Conservation (phyloP, 2,888 invertebrate species). For the Pemphredon lugubris region DNA sequence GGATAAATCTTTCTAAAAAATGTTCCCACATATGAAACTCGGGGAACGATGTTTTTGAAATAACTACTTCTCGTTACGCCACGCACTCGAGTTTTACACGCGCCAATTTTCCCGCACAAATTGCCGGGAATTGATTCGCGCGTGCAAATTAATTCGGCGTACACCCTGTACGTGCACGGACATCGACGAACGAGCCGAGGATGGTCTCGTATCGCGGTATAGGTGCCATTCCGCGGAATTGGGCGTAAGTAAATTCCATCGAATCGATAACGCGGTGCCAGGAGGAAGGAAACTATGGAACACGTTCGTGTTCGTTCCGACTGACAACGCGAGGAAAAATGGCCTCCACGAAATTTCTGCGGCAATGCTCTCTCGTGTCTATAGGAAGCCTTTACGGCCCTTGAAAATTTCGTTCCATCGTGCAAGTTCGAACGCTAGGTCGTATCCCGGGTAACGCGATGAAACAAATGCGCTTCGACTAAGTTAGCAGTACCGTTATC, state of each 20-base stretch:
- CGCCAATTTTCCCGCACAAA: too few species aligned
- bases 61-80: too few species aligned
- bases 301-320: constrained; percentile 13
- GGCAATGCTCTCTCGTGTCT: constrained; percentile 5
- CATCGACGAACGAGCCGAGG: constrained; percentile 24
- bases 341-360: constrained; percentile 2
- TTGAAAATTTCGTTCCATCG: constrained; percentile 54
- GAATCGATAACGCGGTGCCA: constrained; percentile 29
- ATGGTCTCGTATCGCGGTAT: constrained; percentile 24
- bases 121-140: neutral
- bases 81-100: too few species aligned
- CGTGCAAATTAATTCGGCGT: constrained; percentile 16
- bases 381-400: constrained; percentile 37
- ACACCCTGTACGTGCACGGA: constrained; percentile 11
- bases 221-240: constrained; percentile 33
- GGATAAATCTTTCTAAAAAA: too few species aligned
- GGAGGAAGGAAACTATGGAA: constrained; percentile 12
- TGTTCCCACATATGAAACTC: too few species aligned
- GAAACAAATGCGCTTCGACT: constrained; percentile 65
- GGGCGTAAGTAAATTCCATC: constrained; percentile 32
- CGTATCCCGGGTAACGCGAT: constrained; percentile 69
- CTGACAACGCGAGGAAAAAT: constrained; percentile 28
- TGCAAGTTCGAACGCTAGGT: constrained; percentile 52
- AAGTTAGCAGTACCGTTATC: constrained; percentile 60
- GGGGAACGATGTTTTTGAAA: too few species aligned